Evolutionary conservation across 2,113 vertebrate species (phyloP), one percentile per base, ranked within the genome.

Genomic region (Hipposideros armiger): DNA sequence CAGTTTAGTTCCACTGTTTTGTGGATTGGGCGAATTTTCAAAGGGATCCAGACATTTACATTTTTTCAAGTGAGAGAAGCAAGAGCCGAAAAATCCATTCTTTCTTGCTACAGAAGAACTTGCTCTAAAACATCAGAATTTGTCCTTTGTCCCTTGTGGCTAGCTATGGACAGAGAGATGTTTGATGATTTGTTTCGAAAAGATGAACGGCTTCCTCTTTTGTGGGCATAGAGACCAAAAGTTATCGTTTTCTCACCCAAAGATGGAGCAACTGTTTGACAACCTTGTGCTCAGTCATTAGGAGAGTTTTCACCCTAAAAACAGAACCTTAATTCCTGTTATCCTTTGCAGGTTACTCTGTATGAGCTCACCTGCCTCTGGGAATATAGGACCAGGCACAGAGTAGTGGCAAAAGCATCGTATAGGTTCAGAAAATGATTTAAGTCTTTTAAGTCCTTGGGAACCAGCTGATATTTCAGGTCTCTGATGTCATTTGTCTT

Each of bases 1-100:
- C 36, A 96, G 98, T 98, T 98, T 98, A 97, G 50, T 97, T 90
- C 96, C 97, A 98, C 95, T 54, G 24, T 3, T 40, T 67, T 95
- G 88, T 83, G 95, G 95, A 93, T 93, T 97, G 92, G 15, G 45
- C 88, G 95, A 50, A 91, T 98, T 98, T 98, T 98, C 96, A 94
- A 90, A 84, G 84, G 52, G 95, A 97, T 95, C 96, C 86, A 96
- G 96, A 94, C 76, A 0, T 97, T 98, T 97, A 92, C 97, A 97
- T 97, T 95, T 97, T 93, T 96, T 94, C 62, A 0, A 0, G 87
- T 11, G 70, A 56, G 67, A 81, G 80, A 85, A 81, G n/a, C 26
- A 58, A 77, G 69, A 73, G 87, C 0, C 93, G 0, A 89, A 87
- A 87, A 40, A 97, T 89, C 78, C 90, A 88, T 67, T 58, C 36